Evolutionary conservation across 2,797 vertebrate genomes (phyloP).

Genomic region (Epinephelus coioides): DNA sequence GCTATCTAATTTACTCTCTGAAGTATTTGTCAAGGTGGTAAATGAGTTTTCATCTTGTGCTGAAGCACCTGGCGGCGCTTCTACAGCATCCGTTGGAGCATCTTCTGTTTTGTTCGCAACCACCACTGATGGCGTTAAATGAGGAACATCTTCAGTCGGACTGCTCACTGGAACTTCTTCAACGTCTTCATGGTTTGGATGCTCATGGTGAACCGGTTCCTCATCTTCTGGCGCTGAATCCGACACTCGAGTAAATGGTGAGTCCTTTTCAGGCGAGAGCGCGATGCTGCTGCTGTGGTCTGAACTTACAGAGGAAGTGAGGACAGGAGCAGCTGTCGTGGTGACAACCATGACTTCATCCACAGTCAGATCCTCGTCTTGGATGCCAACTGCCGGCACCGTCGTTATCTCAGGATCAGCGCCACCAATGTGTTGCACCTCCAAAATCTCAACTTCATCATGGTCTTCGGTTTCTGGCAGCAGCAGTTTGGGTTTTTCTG

Average conservation of each 20-base stretch:
- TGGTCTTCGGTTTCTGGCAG: conserved; percentile 34
- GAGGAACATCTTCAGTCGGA: background rate
- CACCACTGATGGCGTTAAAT: background rate
- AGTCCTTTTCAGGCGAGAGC: conserved; percentile 81
- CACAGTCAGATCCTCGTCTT: conserved; percentile 67
- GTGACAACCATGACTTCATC: conserved; percentile 78
- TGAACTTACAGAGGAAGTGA: conserved; percentile 14
- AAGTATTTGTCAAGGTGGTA: background rate
- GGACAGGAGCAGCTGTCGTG: background rate
- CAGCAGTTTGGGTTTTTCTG: conserved; percentile 34
- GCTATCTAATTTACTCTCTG: background rate
- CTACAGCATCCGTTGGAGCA: background rate
- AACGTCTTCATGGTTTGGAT: conserved; percentile 38
- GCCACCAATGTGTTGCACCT: conserved; percentile 56
- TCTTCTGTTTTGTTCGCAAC: conserved; percentile 25
- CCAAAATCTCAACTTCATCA: conserved; percentile 70
- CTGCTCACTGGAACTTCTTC: conserved; percentile 16
- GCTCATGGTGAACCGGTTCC: conserved; percentile 49
- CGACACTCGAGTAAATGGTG: conserved; percentile 83
- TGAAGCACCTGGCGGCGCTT: background rate
- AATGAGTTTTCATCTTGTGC: background rate
- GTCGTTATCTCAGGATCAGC: conserved; percentile 11
- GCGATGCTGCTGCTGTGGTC: conserved; percentile 47
- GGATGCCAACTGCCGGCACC: background rate
- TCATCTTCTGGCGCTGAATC: conserved; percentile 73